Base-by-base conservation (phyloP, 2,797 vertebrate genomes). In the Ibycter americanus region DNA sequence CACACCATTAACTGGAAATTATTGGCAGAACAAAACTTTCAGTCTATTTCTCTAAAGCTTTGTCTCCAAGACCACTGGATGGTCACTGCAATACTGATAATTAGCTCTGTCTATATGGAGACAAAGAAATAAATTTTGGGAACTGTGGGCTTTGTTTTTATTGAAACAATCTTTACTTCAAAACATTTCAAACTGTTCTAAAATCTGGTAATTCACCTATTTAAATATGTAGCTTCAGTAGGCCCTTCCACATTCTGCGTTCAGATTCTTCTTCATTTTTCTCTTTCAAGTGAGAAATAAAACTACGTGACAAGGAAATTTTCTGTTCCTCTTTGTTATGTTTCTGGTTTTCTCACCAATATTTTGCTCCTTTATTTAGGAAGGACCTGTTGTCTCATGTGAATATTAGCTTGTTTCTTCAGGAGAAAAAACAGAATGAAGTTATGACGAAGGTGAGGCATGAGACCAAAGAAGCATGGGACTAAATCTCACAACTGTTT, bases 351-450 rank as follows among this genome's bases (percentile, higher is more conserved):
- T 65, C 11, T 74, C 20, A 40, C 12, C 17, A 76, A 3, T 38
- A 34, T 76, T 87, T 76, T 56, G 1, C 5, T 56, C 4, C 25
- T 65, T 89, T 77, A 8, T 83, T 77, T 13, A 66, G 40, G 47
- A 55, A 29, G 14, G 11, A 36, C 1, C 0, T 29, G 3, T 44
- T 62, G 3, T 42, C 8, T 34, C 29, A 8, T 44, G 4, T 3
- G 16, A 67, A 68, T 10, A 81, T 26, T 42, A 55, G 13, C 5
- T 46, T 66, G 8, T 67, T 85, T 82, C 29, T 40, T 93, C 40
- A 42, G 18, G 7, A 81, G 6, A n/a, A 40, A 61, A 51, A 61
- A 15, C 1, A 21, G 11, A 40, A 59, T 8, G 34, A 68, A 81
- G 16, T 32, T 22, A 66, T 31, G 25, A 46, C n/a, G 19, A 80